Base-by-base conservation (phyloP, 2,797 vertebrate species). In the Silurus lanzhouensis region DNA sequence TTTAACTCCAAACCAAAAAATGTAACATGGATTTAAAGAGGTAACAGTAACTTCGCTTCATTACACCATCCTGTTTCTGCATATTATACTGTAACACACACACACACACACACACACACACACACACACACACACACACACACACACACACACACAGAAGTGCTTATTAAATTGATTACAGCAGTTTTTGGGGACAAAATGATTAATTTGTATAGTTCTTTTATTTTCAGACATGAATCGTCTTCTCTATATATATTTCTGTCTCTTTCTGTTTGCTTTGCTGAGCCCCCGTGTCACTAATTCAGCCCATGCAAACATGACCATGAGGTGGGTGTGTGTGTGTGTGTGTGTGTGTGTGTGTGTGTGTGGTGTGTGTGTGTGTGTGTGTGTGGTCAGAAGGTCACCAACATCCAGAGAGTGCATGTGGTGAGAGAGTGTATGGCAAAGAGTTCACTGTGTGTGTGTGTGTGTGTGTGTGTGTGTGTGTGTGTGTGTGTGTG, bases 221-320 rank as follows among this genome's bases (percentile, higher is more conserved):
- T n/a, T 5, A 71, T 48, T 22, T 22, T 48, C 70, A 12, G 22
- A n/a, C 44, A 38, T 19, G 6, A 17, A 31, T 27, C 64, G 25
- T 10, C 19, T 27, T 74, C 31, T 67, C 27, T 17, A n/a, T 15
- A 71, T 57, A 20, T 79, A 58, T 57, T 46, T 55, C 13, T 4
- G 17, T 79, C 58, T 19, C 17, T 6, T 31, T 61, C 58, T 5
- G 12, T 60, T 79, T 63, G 60, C 77, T 64, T 46, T 46, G 60
- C 77, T 76, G 83, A 90, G 89, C 90, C 87, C 68, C 80, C 68
- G 10, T 15, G 89, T 82, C 31, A 61, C 61, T 83, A 83, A 78
- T 83, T 83, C 78, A n/a, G 72, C 15, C 52, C 60, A 44, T 57
- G 68, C 61, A 85, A 82, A 85, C 80, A 85, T 85, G 61, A 85